Percentiles rank a stretch among this genome's conserved stretches.
Conservation (phyloP, 2,888 invertebrate species). For the Barypeithes pellucidus region DNA sequence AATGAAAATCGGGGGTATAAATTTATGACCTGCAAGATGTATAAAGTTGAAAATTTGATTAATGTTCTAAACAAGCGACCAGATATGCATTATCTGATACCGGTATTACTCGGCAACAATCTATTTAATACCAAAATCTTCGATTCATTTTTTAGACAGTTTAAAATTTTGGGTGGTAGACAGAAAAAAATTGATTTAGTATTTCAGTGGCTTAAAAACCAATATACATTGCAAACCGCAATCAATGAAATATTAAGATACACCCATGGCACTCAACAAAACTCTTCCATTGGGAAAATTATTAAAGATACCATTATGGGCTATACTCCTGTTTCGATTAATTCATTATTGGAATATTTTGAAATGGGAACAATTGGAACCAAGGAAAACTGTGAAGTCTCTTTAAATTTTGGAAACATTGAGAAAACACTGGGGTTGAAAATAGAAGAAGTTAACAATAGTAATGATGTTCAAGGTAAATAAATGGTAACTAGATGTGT, state of each 20-base stretch:
- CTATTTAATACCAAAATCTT: slow-evolving; percentile 82
- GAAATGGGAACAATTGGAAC: slow-evolving; percentile 55
- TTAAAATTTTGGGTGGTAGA: not conserved
- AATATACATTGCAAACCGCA: slow-evolving; percentile 80
- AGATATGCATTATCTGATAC: slow-evolving; percentile 77
- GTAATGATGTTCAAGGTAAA: not conserved
- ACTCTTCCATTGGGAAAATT: slow-evolving; percentile 69
- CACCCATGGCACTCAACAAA: slow-evolving; percentile 68
- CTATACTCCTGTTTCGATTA: slow-evolving; percentile 75
- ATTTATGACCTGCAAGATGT: slow-evolving; percentile 78
- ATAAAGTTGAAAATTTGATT: slow-evolving; percentile 80
- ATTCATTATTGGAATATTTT: slow-evolving; percentile 76
- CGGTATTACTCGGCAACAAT: slow-evolving; percentile 91
- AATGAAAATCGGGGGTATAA: slow-evolving; percentile 63
- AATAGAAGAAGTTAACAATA: not conserved
- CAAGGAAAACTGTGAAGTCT: not conserved
- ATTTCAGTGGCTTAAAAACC: slow-evolving; percentile 82
- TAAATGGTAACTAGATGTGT: too few relatives aligned
- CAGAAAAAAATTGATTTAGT: slow-evolving; percentile 80
- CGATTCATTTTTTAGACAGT: slow-evolving; percentile 76
- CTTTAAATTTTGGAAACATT: not conserved
- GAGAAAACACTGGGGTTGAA: not conserved
- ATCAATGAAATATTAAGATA: slow-evolving; percentile 78
- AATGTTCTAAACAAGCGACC: slow-evolving; percentile 71
- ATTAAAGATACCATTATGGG: slow-evolving; percentile 78